Conservation (phyloP, 2,888 invertebrate genomes). For the Malthinus seriepunctatus region DNA sequence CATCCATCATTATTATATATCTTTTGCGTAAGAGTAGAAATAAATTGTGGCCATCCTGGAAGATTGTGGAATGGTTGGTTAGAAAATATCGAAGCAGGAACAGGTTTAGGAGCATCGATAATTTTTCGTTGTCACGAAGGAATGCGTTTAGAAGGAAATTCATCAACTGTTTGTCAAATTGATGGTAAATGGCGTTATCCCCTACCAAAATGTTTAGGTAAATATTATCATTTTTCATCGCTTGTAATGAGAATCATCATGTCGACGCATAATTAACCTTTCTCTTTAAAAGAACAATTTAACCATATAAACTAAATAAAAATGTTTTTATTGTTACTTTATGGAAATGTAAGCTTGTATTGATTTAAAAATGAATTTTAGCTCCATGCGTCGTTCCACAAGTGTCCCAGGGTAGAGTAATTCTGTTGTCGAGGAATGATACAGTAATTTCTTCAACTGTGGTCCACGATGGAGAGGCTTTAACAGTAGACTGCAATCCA, state of each 20-base stretch:
- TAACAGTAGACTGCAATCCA: slow-evolving; percentile 80
- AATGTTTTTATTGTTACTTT: no score
- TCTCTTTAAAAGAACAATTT: no score
- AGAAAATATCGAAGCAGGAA: slow-evolving; percentile 87
- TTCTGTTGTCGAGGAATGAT: slow-evolving; percentile 63
- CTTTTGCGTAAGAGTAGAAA: slow-evolving; percentile 61
- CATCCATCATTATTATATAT: slow-evolving; percentile 14
- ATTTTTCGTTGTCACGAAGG: slow-evolving; percentile 93
- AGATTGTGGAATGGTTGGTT: slow-evolving; percentile 95
- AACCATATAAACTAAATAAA: no score
- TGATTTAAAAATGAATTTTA: slow-evolving; percentile 46
- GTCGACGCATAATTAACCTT: no score
- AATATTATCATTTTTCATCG: slow-evolving; percentile 35
- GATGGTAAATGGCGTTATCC: slow-evolving; percentile 96
- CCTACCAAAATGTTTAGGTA: slow-evolving; percentile 87
- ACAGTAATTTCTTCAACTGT: slow-evolving; percentile 59
- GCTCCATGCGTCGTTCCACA: slow-evolving; percentile 94
- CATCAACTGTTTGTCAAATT: slow-evolving; percentile 89
- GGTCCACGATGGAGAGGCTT: slow-evolving; percentile 71
- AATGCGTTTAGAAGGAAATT: slow-evolving; percentile 86
- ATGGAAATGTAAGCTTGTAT: not conserved
- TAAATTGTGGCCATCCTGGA: slow-evolving; percentile 95
- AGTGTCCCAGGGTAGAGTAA: slow-evolving; percentile 77
- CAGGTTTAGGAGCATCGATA: slow-evolving; percentile 88
- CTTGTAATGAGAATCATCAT: not conserved